phyloP scores from a whole-genome alignment of 2,113 vertebrate genomes.

The Sinocyclocheilus rhinocerous region DNA sequence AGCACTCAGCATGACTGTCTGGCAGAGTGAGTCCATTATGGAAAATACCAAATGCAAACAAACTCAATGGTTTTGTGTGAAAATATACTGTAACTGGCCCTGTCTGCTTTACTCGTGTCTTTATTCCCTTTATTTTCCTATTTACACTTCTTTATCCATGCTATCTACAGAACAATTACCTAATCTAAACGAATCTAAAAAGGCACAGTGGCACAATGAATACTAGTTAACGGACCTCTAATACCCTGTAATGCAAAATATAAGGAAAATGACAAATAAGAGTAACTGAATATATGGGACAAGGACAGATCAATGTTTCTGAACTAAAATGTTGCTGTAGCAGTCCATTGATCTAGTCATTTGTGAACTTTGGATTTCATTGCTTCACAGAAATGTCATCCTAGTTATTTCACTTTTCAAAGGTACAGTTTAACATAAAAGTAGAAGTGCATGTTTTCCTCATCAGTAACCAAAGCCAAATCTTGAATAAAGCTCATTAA shows the following conservation, averaged over 20 bases:
- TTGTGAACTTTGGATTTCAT: slow-evolving; percentile 23
- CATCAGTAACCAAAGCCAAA: background rate
- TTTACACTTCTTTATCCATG: background rate
- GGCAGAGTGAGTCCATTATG: slow-evolving; percentile 2
- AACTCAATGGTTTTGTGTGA: background rate
- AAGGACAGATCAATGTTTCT: background rate
- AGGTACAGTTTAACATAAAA: background rate
- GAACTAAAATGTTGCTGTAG: background rate
- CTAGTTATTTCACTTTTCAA: background rate
- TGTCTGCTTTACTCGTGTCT: background rate
- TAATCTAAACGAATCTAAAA: background rate
- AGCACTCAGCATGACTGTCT: background rate
- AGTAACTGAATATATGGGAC: background rate
- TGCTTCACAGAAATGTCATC: background rate
- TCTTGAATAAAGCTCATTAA: background rate
- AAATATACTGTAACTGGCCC: background rate
- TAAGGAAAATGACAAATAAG: background rate
- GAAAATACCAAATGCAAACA: background rate
- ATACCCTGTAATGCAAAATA: background rate
- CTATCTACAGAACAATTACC: background rate
- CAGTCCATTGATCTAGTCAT: background rate
- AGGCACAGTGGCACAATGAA: background rate
- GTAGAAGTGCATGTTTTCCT: background rate
- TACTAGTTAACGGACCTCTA: background rate
- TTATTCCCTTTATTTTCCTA: background rate